A percentile compares a stretch with the other conserved stretches of the same genome.
Evolutionary conservation across 2,113 vertebrate genomes (phyloP).

Genomic region (Paracanthobrama guichenoti): DNA sequence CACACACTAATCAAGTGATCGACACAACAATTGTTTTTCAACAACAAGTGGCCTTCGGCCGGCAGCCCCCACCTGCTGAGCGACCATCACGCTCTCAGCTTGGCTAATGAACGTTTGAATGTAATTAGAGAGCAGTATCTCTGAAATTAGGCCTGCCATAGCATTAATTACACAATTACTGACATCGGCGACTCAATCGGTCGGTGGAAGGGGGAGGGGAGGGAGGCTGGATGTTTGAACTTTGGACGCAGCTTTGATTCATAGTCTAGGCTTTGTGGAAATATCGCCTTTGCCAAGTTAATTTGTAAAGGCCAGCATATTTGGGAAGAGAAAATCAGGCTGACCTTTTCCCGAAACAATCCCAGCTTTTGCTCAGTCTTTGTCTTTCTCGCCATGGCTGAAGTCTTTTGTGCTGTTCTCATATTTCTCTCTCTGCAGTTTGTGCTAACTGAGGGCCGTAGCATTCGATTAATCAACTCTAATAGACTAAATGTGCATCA

Average conservation of each 20-base stretch:
- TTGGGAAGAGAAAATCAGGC: conserved; percentile 79
- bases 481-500: conserved; percentile 47
- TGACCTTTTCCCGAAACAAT: conserved; percentile 78
- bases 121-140: conserved; percentile 77
- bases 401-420: conserved; percentile 48
- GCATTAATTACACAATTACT: conserved; percentile 82
- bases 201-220: conserved; percentile 7
- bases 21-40: conserved; percentile 66
- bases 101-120: conserved; percentile 74
- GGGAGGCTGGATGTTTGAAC: conserved; percentile 62
- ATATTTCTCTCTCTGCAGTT: conserved; percentile 50
- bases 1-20: conserved; percentile 74
- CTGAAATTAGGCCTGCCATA: conserved; percentile 76
- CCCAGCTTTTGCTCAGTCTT: conserved; percentile 66
- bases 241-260: conserved; percentile 77
- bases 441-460: conserved; percentile 58
- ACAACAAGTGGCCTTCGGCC: conserved; percentile 70
- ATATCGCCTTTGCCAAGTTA: conserved; percentile 79
- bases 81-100: conserved; percentile 66
- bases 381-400: conserved; percentile 49
- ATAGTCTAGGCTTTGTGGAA: conserved; percentile 76
- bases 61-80: conserved; percentile 66
- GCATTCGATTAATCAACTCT: conserved; percentile 43
- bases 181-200: conserved; percentile 68
- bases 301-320: conserved; percentile 84